These are phyloP conservation scores for Pseudochirops corinnae DNA, from an alignment of 2,797 vertebrate species.

Conservation along the genomic window DNA sequence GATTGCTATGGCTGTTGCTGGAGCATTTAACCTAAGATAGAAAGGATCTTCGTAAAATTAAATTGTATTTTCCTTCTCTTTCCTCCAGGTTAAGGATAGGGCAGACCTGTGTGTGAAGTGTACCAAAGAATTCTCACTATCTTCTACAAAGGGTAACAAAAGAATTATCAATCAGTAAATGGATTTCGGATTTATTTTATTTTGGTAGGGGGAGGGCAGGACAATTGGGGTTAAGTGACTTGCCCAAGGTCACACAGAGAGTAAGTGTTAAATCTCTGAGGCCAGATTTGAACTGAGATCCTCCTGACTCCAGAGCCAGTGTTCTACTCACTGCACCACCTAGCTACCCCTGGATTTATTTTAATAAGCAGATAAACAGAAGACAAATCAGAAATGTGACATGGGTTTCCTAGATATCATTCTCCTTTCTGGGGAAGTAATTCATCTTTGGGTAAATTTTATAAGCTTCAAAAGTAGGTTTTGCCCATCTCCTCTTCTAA, in stretches of 20 bases:
- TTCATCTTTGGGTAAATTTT: slow-evolving; percentile 76
- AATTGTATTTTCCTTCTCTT: background rate
- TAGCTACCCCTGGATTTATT: slow-evolving; percentile 44
- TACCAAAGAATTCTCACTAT: background rate
- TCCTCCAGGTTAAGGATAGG: background rate
- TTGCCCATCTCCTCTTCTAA: slow-evolving; percentile 49
- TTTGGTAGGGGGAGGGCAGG: too few species aligned
- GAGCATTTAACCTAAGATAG: background rate
- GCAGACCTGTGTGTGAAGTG: background rate
- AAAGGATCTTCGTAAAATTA: slow-evolving; percentile 20
- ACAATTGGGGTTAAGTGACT: too few species aligned
- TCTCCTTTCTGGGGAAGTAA: slow-evolving; percentile 69
- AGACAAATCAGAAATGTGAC: slow-evolving; percentile 66
- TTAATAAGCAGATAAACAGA: slow-evolving; percentile 29
- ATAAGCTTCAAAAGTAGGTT: slow-evolving; percentile 71
- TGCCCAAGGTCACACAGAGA: too few species aligned
- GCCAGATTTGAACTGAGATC: too few species aligned
- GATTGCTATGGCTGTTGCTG: background rate
- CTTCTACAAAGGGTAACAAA: slow-evolving; percentile 10
- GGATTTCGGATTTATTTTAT: slow-evolving; percentile 52
- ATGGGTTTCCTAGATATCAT: slow-evolving; percentile 61
- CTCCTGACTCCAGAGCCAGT: too few species aligned
- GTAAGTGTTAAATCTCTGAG: too few species aligned
- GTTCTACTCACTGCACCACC: too few species aligned
- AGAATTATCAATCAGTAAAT: slow-evolving; percentile 69